Base-by-base conservation (phyloP, 1,140 invertebrate genomes). In the Euwallacea fornicatus region DNA sequence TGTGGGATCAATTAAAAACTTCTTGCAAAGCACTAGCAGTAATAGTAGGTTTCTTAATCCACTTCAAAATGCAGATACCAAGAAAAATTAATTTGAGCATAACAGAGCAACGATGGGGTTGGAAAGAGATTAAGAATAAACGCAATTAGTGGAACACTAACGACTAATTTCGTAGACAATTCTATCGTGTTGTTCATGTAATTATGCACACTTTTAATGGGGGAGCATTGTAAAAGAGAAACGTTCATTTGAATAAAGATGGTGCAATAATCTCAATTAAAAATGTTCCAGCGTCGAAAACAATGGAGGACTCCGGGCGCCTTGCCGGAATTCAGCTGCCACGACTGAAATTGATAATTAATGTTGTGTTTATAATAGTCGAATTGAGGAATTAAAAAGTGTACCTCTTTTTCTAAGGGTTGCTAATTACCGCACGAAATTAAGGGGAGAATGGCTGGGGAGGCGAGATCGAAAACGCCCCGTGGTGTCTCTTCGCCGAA, bases 201-300 rank as follows among this genome's bases (percentile, higher is more conserved):
- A 81, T 81, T 81, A 81, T 81, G 78, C 78, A 76, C 74, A 78
- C 78, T 80, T 80, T 81, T 81, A 81, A 81, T 79, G 78, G 74
- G 74, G 67, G 66, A 70, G 67, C 71, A 71, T 66, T 71, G 69
- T 67, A 50, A 62, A 72, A 74, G 74, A 74, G 76, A 74, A 74
- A 76, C 71, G 77, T 76, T 79, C 77, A 80, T 81, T 81, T 79
- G 80, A 80, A 81, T 81, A 77, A 79, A 79, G 78, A 78, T 79
- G 76, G 77, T 79, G 77, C 78, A 80, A 81, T 81, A 80, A 81
- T 81, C 77, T 76, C 80, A 80, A 81, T 81, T 81, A 80, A 80
- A 81, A 80, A 81, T 81, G 78, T 76, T 76, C 66, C 74, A 76
- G 74, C 71, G 77, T 50, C 68, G 43, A 70, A 77, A 79, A 80